A percentile compares a stretch with the other conserved stretches of the same genome.
Evolutionary conservation across 1,140 invertebrate genomes (phyloP).

Genomic region (Acyrthosiphon pisum): DNA sequence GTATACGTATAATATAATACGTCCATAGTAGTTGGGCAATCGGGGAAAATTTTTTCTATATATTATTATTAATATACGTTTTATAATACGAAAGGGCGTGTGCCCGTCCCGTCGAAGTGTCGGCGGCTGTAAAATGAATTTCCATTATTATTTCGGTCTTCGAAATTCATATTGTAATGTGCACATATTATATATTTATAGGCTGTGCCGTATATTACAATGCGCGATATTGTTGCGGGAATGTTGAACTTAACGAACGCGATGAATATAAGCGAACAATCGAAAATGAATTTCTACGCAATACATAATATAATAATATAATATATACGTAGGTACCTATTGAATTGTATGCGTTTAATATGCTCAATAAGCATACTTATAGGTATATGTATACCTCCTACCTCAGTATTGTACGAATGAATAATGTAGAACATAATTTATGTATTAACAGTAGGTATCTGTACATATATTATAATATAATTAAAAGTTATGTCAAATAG

Average conservation of each 20-base stretch:
- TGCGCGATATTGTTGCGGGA: neutral
- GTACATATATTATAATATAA: neutral
- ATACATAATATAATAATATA: neutral
- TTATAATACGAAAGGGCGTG: neutral
- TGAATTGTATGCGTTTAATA: neutral
- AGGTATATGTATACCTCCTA: too few relatives aligned
- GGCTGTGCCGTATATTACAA: neutral
- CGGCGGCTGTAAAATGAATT: neutral
- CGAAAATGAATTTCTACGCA: neutral
- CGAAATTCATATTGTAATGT: neutral
- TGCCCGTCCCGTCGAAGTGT: neutral
- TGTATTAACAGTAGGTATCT: neutral
- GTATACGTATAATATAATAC: too few relatives aligned
- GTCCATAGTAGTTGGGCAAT: neutral
- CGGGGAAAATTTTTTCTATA: neutral
- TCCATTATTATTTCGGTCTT: neutral
- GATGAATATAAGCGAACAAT: neutral
- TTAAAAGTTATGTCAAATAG: neutral
- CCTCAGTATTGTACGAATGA: neutral
- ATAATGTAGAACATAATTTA: neutral
- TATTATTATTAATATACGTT: neutral
- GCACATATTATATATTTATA: neutral
- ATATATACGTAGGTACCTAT: neutral
- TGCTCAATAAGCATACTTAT: neutral
- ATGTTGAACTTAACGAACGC: neutral